Evolutionary conservation across 2,888 invertebrate species (phyloP).

Genomic region (Tachystola acroxantha): DNA sequence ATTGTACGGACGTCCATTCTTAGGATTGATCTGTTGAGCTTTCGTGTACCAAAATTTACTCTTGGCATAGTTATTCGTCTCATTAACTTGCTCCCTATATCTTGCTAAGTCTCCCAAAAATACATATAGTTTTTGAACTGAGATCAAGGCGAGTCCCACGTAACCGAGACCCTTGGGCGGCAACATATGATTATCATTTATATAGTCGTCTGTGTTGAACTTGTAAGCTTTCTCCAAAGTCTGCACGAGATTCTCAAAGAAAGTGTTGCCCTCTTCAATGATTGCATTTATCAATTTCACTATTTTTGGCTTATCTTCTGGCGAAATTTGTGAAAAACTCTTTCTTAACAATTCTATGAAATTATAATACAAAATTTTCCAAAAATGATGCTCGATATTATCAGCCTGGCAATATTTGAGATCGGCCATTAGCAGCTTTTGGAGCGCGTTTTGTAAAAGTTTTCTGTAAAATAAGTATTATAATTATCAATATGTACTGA

Average conservation of each 20-base stretch:
- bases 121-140: conserved; percentile 91
- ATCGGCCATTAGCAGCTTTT: conserved; percentile 84
- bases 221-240: conserved; percentile 86
- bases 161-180: conserved; percentile 82
- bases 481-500: too few species aligned
- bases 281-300: conserved; percentile 82
- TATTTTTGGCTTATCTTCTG: conserved; percentile 80
- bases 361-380: conserved; percentile 94
- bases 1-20: conserved; percentile 96
- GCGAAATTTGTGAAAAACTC: conserved; percentile 78
- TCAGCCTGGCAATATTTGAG: conserved; percentile 91
- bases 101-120: conserved; percentile 95
- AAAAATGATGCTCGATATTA: conserved; percentile 93
- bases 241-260: conserved; percentile 86
- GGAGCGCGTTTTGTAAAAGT: conserved; percentile 83
- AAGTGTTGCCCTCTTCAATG: conserved; percentile 88
- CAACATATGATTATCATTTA: conserved; percentile 77
- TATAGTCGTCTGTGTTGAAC: conserved; percentile 82
- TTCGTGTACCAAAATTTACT: conserved; percentile 91
- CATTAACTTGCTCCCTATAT: conserved; percentile 91
- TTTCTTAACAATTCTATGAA: conserved; percentile 90
- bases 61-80: conserved; percentile 87
- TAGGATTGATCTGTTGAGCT: conserved; percentile 95
- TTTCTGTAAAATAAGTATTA: conserved; percentile 42
- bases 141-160: conserved; percentile 87